Evolutionary conservation across 2,888 invertebrate genomes (phyloP), one percentile per base, ranked within the genome.

Genomic region (Meliscaeva auricollis): DNA sequence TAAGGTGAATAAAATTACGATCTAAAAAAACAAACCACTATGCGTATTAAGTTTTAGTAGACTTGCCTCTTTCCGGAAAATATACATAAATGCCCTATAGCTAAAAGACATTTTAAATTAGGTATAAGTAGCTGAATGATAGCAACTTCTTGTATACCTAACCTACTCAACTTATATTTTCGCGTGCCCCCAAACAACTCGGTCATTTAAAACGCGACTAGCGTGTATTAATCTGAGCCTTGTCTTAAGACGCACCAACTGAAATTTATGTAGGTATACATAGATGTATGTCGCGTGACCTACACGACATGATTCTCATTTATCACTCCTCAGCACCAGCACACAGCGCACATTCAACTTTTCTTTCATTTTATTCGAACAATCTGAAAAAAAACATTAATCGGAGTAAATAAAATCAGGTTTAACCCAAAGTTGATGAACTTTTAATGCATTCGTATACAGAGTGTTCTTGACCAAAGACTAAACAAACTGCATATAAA

Each of bases 341-440:
- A 22, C 41, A 20, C 4, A 15, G 17, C 48, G 20, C 32, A 20
- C 48, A 66, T 35, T 66, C n/a, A 20, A 17, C 48, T 66, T 48
- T 66, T 35, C 35, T 66, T 66, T 35, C n/a, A 22, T 9, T 26
- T 3, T 66, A 48, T 35, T 13, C 20, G 32, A 66, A 22, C 8
- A 35, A 48, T 48, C 17, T 64, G 30, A 32, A 11, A 8, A 11
- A 8, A 66, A 17, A 20, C 13, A 20, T 35, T n/a, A 66, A 66
- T 35, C 66, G 35, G 35, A 64, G 48, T 50, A 66, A 35, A 66
- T n/a, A 50, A 66, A 50, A 66, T 66, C 66, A 50, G 50, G 66
- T 66, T 66, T 66, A 20, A 22, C 1, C 1, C 9, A 20, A 66
- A 50, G 66, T 50, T 66, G 50, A 66, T 66, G 66, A 66, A 66